Evolutionary conservation across 2,888 invertebrate genomes (phyloP), one percentile per base, ranked within the genome.

Genomic region (Drepanosiphum platanoidis): DNA sequence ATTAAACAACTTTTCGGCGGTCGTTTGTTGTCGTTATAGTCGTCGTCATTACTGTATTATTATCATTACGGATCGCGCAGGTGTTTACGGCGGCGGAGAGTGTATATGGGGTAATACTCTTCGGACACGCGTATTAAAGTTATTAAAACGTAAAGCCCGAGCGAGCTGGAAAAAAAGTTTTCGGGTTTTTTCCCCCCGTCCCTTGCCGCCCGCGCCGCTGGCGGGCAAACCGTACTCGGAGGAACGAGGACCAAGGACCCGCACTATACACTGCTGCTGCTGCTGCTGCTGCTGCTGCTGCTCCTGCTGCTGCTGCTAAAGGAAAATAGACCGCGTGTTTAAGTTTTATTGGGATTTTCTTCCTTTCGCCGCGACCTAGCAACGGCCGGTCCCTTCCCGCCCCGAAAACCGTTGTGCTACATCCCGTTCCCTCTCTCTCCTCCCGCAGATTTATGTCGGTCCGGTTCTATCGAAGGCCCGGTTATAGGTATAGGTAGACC

Each of bases 261-360:
- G n/a, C n/a, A n/a, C n/a, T n/a, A n/a, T n/a, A n/a, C n/a, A n/a
- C n/a, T n/a, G n/a, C n/a, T n/a, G n/a, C n/a, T n/a, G n/a, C n/a
- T n/a, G n/a, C n/a, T n/a, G n/a, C 46, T 5, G 18, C 18, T 5
- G 46, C 46, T 4, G 1, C 15, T 4, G 1, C 3, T 15, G 13
- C 4, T 13, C 18, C 15, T 18, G 18, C 18, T 15, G 18, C 18
- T 46, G 13, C 7, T 32, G 27, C 22, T n/a, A 70, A 34, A 32
- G 61, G 32, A 32, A n/a, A n/a, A 68, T 32, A 79, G 2, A 66
- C 5, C 64, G 32, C 72, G 32, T n/a, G n/a, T 46, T 82, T 64
- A 82, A 72, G 74, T 72, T 82, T 74, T 82, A 82, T 82, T 82
- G 64, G 74, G 46, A 82, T 32, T 74, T 74, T 74, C 39, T 61